phyloP scores from a whole-genome alignment of 2,113 vertebrate species.

The Zosterops pallidus region DNA sequence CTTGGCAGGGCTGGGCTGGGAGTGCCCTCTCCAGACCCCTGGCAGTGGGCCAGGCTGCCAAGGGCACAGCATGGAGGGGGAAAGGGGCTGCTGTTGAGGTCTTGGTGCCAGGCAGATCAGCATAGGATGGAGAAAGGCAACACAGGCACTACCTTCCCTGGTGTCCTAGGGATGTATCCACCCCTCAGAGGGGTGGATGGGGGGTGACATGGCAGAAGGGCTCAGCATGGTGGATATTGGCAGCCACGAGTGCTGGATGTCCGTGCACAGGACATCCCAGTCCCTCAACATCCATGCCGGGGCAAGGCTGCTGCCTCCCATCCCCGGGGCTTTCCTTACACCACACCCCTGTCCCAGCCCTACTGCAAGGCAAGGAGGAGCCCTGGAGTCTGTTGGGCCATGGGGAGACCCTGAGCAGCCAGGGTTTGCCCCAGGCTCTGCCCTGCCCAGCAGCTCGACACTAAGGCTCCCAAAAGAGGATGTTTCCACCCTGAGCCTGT shows the following conservation, averaged over 20 bases:
- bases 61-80: rapidly evolving
- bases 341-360: not conserved
- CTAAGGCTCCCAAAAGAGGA: not conserved
- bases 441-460: not conserved
- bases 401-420: not conserved
- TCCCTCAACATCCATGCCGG: not conserved
- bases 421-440: not conserved
- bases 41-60: not conserved
- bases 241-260: rapidly evolving
- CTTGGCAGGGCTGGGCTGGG: not conserved
- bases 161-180: not conserved
- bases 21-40: not conserved
- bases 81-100: not conserved
- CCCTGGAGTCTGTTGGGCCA: not conserved
- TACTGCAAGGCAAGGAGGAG: not conserved
- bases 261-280: rapidly evolving
- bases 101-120: not conserved
- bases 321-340: not conserved
- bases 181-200: not conserved
- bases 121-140: not conserved
- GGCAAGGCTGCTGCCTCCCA: not conserved
- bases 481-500: not conserved
- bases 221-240: rapidly evolving
- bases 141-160: not conserved
- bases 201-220: rapidly evolving